Conservation (phyloP, 2,888 invertebrate genomes). For the Acronicta aceris region DNA sequence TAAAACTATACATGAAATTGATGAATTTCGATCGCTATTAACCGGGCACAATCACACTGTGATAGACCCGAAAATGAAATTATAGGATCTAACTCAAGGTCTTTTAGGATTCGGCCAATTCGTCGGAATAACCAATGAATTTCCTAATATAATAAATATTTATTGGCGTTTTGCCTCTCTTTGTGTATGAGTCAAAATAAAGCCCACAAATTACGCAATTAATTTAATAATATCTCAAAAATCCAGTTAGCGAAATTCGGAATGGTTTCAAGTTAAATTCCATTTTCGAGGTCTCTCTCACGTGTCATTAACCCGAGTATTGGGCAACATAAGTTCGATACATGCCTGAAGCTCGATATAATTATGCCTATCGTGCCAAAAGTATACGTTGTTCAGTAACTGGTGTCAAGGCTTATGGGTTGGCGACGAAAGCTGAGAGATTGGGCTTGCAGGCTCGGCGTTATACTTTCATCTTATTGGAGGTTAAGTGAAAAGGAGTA, state of each 20-base stretch:
- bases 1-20: too few relatives aligned
- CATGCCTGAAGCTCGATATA: background rate
- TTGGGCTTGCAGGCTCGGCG: background rate
- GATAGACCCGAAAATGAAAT: too few relatives aligned
- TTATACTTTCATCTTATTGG: slow-evolving; percentile 40
- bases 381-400: slow-evolving; percentile 27
- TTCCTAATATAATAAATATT: too few relatives aligned
- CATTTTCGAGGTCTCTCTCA: slow-evolving; percentile 32
- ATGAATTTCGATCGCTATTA: too few relatives aligned
- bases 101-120: too few relatives aligned
- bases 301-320: slow-evolving; percentile 44
- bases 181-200: too few relatives aligned
- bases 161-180: too few relatives aligned
- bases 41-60: too few relatives aligned
- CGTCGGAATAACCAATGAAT: too few relatives aligned
- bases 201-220: background rate
- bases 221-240: slow-evolving; percentile 3
- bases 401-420: slow-evolving; percentile 44
- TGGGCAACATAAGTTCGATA: slow-evolving; percentile 17
- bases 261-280: slow-evolving; percentile 28
- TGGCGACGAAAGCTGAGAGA: slow-evolving; percentile 40
- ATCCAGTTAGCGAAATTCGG: slow-evolving; percentile 13
- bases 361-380: background rate
- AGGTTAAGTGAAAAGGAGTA: slow-evolving; percentile 28
- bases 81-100: too few relatives aligned